phyloP scores from a whole-genome alignment of 2,888 invertebrate species.

The Drosophila subquinaria region DNA sequence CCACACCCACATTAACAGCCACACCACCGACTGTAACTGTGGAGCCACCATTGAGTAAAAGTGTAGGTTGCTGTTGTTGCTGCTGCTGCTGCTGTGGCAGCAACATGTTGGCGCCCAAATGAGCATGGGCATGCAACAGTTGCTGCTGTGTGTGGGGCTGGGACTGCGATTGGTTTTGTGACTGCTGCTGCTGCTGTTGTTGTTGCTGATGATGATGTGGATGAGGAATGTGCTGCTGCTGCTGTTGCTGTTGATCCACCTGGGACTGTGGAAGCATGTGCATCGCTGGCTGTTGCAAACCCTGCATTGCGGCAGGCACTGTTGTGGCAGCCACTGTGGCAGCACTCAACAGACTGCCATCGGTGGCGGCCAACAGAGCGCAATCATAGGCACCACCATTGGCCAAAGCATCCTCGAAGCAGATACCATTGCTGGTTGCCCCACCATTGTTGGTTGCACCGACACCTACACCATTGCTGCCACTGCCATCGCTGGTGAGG shows the following conservation, averaged over 20 bases:
- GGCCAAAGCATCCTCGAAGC: slow-evolving; percentile 75
- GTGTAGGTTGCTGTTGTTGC: slow-evolving; percentile 56
- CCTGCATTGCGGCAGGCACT: slow-evolving; percentile 66
- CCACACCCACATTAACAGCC: slow-evolving; percentile 50
- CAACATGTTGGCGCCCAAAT: slow-evolving; percentile 63
- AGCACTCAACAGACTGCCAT: slow-evolving; percentile 62
- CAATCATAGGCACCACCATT: slow-evolving; percentile 80
- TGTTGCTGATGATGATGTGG: slow-evolving; percentile 47
- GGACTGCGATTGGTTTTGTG: slow-evolving; percentile 64
- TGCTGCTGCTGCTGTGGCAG: slow-evolving; percentile 62
- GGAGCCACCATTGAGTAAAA: slow-evolving; percentile 66
- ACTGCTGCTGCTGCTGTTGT: slow-evolving; percentile 60
- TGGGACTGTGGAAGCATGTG: slow-evolving; percentile 72
- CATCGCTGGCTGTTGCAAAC: slow-evolving; percentile 74
- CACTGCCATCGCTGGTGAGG: slow-evolving; percentile 38
- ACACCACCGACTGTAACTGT: slow-evolving; percentile 43
- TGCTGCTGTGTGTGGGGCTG: slow-evolving; percentile 58
- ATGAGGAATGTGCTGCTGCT: slow-evolving; percentile 34
- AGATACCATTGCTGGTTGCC: slow-evolving; percentile 56
- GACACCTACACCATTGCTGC: slow-evolving; percentile 15
- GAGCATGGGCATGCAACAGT: slow-evolving; percentile 63
- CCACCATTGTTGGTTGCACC: slow-evolving; percentile 34
- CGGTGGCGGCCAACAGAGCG: slow-evolving; percentile 77
- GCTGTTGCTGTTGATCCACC: slow-evolving; percentile 61
- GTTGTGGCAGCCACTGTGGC: slow-evolving; percentile 66